Evolutionary conservation across 2,113 vertebrate genomes (phyloP).

Genomic region (Ictalurus furcatus): DNA sequence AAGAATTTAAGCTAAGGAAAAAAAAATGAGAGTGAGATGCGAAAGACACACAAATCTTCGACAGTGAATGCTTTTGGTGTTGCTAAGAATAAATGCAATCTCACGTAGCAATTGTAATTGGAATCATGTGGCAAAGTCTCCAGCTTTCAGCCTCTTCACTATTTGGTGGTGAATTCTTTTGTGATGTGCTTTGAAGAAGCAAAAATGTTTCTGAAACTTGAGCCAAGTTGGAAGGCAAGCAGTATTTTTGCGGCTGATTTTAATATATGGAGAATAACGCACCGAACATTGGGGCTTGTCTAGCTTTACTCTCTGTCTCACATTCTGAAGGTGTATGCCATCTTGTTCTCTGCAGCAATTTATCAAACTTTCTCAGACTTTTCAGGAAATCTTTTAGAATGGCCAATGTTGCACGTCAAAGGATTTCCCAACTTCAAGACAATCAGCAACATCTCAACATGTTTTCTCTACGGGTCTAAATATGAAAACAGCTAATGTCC

Average conservation of each 20-base stretch:
- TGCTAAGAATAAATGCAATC: not conserved
- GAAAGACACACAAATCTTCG: not conserved
- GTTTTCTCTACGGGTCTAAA: not conserved
- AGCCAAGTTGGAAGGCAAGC: not conserved
- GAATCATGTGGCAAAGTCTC: not conserved
- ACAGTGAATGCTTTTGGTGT: too few species aligned
- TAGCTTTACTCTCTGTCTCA: not conserved
- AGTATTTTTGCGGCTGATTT: not conserved
- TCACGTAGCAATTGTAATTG: not conserved
- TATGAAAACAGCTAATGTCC: not conserved
- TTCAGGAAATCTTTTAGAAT: not conserved
- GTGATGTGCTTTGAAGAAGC: conserved; percentile 2
- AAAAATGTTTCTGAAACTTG: not conserved
- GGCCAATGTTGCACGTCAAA: not conserved
- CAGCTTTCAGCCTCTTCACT: not conserved
- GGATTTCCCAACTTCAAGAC: too few species aligned
- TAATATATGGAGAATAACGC: not conserved
- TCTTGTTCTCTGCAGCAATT: not conserved
- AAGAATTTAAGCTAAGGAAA: not conserved
- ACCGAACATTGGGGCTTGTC: not conserved
- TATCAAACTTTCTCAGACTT: not conserved
- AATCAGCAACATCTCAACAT: not conserved
- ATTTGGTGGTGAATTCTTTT: not conserved
- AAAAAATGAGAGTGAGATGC: not conserved
- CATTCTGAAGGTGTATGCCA: not conserved